Evolutionary conservation across 2,113 vertebrate genomes (phyloP).

Genomic region (Xiphorhynchus elegans): DNA sequence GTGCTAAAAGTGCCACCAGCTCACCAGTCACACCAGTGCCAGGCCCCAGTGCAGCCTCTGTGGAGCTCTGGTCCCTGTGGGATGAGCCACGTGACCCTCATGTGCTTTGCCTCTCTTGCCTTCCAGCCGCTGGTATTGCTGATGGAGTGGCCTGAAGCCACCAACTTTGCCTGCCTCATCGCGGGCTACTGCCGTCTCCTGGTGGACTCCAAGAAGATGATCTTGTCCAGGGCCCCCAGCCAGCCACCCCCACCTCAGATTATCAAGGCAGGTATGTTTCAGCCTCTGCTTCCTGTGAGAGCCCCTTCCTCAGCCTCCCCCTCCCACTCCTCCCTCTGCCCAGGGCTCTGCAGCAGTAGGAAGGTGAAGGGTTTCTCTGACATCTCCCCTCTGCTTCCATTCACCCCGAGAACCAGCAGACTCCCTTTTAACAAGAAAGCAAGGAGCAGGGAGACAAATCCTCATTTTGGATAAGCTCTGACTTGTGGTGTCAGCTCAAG

Average conservation of each 20-base stretch:
- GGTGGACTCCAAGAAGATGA: conserved; percentile 93
- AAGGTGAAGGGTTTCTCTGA: not conserved
- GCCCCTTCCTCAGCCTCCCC: not conserved
- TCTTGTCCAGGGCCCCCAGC: conserved; percentile 87
- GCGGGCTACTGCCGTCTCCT: conserved; percentile 96
- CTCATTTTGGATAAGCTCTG: not conserved
- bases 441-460: not conserved
- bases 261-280: conserved; percentile 97
- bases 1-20: not conserved
- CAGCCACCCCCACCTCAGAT: conserved; percentile 83
- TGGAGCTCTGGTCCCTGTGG: not conserved
- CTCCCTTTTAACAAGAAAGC: not conserved
- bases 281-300: conserved; percentile 59
- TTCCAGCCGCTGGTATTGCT: conserved; percentile 91
- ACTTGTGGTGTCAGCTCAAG: not conserved
- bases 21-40: not conserved
- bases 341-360: not conserved
- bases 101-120: not conserved
- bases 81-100: not conserved
- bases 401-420: not conserved
- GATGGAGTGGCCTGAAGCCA: conserved; percentile 99
- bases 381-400: not conserved
- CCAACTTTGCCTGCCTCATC: conserved; percentile 96
- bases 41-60: not conserved
- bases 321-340: not conserved